Evolutionary conservation across 2,888 invertebrate genomes (phyloP).

Genomic region (Napeogenes inachia): DNA sequence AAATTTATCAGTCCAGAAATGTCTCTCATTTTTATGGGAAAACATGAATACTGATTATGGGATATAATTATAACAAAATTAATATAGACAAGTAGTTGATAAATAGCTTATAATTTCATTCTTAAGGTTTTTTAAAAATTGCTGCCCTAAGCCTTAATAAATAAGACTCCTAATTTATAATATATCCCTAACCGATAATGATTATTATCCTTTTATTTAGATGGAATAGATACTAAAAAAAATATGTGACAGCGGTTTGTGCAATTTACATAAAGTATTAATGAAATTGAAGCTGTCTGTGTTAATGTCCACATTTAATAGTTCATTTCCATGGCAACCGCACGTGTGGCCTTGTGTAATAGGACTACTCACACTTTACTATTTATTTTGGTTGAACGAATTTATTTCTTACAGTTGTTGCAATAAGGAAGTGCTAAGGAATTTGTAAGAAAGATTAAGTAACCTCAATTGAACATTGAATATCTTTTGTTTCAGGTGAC

Average conservation of each 20-base stretch:
- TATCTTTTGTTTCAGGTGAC: slow-evolving; percentile 3
- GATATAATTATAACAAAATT: too few species aligned
- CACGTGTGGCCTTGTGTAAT: slow-evolving; percentile 25
- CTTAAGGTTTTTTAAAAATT: too few species aligned
- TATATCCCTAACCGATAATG: too few species aligned
- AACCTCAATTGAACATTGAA: background rate
- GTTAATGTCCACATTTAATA: slow-evolving; percentile 54
- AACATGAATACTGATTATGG: too few species aligned
- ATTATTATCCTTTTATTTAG: too few species aligned
- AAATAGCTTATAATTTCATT: too few species aligned
- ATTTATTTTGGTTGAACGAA: background rate
- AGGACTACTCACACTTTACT: slow-evolving; percentile 7
- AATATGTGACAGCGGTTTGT: background rate
- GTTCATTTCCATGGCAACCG: slow-evolving; percentile 45
- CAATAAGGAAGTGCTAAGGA: slow-evolving; percentile 3
- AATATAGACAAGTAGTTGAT: too few species aligned
- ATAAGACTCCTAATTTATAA: too few species aligned
- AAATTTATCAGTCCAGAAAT: too few species aligned
- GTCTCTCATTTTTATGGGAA: too few species aligned
- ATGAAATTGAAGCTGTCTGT: slow-evolving; percentile 27
- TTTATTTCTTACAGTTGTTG: slow-evolving; percentile 1
- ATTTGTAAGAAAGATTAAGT: background rate
- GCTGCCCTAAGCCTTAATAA: too few species aligned
- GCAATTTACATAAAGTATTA: slow-evolving; percentile 25
- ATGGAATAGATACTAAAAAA: too few species aligned